Evolutionary conservation across 2,113 vertebrate species (phyloP), one percentile per base, ranked within the genome.

Genomic region (Vicugna pacos): DNA sequence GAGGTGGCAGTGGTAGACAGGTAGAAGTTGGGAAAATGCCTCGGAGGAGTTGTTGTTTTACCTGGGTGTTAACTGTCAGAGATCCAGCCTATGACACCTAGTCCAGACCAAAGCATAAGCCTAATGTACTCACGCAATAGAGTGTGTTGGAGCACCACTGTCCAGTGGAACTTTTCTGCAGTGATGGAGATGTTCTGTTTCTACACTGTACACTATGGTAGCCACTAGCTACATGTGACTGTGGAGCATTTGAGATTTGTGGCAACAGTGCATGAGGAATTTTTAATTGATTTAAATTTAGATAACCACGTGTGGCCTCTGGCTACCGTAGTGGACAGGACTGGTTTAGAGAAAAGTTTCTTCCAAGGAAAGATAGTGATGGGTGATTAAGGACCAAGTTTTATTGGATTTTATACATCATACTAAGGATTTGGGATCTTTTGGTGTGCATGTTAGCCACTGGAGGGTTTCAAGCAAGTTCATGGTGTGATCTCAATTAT

Each of bases 311-410:
- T 48, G 20, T 52, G 76, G 17, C 89, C 54, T 12, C 9, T 87
- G 60, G 20, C 46, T 52, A 14, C 30, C 28, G 3, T 14, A 46
- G 54, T 58, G 19, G 20, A 12, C 1, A 9, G 15, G 38, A 2
- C 3, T 81, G 32, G 6, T 76, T 19, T 20, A 16, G 19, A 62
- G 8, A 46, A 50, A 38, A 81, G 13, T 82, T 48, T 70, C 65
- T 79, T 60, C 56, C 48, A 38, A 70, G 5, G 30, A 64, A 2
- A 62, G n/a, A 8, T 38, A 7, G 30, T 32, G 69, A 38, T 50
- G 16, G 0, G 0, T 48, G 5, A 42, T 22, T 1, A 42, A 0
- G 28, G 6, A 19, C 30, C 46, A 52, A 10, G 14, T 38, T 70
- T 56, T 50, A 0, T 58, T 2, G 5, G 19, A 35, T 64, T 50